These are phyloP conservation scores for Mythimna lalbum DNA, from an alignment of 2,888 invertebrate genomes.

Conservation along the genomic window DNA sequence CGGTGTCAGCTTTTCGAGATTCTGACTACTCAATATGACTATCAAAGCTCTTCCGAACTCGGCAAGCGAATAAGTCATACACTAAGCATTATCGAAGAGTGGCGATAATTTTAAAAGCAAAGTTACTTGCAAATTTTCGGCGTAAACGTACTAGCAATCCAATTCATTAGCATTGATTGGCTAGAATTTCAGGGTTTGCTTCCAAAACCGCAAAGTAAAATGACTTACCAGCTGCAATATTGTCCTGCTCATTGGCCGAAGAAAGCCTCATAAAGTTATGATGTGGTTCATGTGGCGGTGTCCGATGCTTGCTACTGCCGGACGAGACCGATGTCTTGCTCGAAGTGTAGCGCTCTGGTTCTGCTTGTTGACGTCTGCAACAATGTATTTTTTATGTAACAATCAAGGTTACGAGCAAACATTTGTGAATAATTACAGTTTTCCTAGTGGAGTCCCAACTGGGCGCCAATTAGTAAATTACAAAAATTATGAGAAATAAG, in stretches of 20 bases:
- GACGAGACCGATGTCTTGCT: slow-evolving; percentile 85
- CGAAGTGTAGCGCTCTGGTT: slow-evolving; percentile 85
- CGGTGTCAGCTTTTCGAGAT: too few species aligned
- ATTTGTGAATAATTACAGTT: not conserved
- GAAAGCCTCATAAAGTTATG: slow-evolving; percentile 83
- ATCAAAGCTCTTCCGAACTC: too few species aligned
- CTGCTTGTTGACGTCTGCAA: slow-evolving; percentile 86
- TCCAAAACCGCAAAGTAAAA: not conserved
- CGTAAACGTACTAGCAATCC: too few species aligned
- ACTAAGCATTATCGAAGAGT: too few species aligned
- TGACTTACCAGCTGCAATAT: slow-evolving; percentile 80
- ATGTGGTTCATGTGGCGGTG: slow-evolving; percentile 78
- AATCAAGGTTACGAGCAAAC: too few species aligned
- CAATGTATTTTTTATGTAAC: too few species aligned
- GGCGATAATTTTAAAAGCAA: too few species aligned
- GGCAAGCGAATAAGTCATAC: too few species aligned
- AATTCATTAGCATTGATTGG: too few species aligned
- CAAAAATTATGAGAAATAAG: not conserved
- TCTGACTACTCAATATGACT: too few species aligned
- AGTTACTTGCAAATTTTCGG: too few species aligned
- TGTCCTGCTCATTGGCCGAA: slow-evolving; percentile 85
- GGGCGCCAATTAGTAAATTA: slow-evolving; percentile 19
- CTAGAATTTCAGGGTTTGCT: too few species aligned
- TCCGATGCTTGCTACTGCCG: slow-evolving; percentile 81
- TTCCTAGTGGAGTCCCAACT: not conserved